Evolutionary conservation across 2,797 vertebrate genomes (phyloP), one percentile per base, ranked within the genome.

Genomic region (Neopelma chrysocephalum): DNA sequence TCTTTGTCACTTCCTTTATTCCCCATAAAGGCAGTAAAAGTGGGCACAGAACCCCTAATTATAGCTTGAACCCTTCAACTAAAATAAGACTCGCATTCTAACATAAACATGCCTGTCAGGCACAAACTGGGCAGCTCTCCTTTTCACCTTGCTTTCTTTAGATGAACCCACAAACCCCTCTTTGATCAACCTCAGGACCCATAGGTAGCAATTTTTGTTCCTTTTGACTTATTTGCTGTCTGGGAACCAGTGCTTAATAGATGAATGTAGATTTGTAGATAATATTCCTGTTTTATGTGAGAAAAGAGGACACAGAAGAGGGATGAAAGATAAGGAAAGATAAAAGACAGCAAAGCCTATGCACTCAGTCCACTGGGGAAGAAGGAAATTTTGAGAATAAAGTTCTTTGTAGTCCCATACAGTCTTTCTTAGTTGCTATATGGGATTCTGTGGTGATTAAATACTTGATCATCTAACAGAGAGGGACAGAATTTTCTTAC

Each of bases 1-100:
- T 76, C 65, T 79, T 86, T 89, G 38, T 56, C 27, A n/a, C 20
- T 81, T 94, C 58, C 54, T 81, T 95, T 88, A 90, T 83, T 88
- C 27, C 25, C 31, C 19, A 43, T 36, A 81, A 86, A 93, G 58
- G 76, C 71, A 78, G 53, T 23, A 75, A 42, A 36, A 78, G 29
- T 18, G 21, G 31, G 57, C 57, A 58, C 50, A 86, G 61, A 93
- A 48, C 6, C 4, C 20, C 5, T 79, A 71, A 36, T 43, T 85
- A 76, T 8, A 87, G 23, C 31, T 87, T 66, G 45, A 92, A 94
- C 40, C 31, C 42, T 42, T 53, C 56, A 77, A 62, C 68, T 87
- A 14, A 79, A 87, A 22, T 61, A 72, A 90, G 36, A 58, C 23
- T 53, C 79, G 57, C 64, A 53, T 76, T 87, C n/a, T 77, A 79